A percentile compares a stretch with the other conserved stretches of the same genome.
Evolutionary conservation across 2,888 invertebrate species (phyloP).

Genomic region (Phyllotreta striolata): DNA sequence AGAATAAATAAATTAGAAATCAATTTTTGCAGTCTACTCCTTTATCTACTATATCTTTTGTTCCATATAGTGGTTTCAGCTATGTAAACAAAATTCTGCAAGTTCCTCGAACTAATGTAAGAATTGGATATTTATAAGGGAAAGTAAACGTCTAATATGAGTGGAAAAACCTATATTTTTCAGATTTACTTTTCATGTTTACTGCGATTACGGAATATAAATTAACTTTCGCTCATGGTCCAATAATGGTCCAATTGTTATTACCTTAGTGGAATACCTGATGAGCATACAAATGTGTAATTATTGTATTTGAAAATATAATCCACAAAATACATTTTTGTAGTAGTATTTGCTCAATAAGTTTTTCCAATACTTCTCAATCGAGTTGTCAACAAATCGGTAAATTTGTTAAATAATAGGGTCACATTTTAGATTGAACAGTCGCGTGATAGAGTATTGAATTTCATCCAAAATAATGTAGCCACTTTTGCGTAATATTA

Average conservation of each 20-base stretch:
- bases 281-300: constrained; percentile 8
- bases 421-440: neutral
- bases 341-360: too few species aligned
- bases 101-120: too few species aligned
- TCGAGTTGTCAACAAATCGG: too few species aligned
- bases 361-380: too few species aligned
- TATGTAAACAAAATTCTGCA: too few species aligned
- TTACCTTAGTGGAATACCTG: neutral
- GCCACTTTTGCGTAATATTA: constrained; percentile 22
- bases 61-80: too few species aligned
- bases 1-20: constrained; percentile 6
- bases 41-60: too few species aligned
- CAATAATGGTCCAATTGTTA: neutral
- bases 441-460: constrained; percentile 11
- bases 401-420: too few species aligned
- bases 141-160: neutral
- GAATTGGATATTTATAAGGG: neutral
- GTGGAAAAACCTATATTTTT: constrained; percentile 1
- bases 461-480: constrained; percentile 23
- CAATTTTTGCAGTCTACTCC: too few species aligned
- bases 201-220: constrained; percentile 7
- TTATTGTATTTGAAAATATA: neutral
- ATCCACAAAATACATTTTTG: constrained; percentile 1
- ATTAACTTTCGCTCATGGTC: constrained; percentile 12
- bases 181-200: constrained; percentile 1